These are phyloP conservation scores for Anoplophora glabripennis DNA, from an alignment of 1,140 invertebrate genomes.

Conservation along the genomic window DNA sequence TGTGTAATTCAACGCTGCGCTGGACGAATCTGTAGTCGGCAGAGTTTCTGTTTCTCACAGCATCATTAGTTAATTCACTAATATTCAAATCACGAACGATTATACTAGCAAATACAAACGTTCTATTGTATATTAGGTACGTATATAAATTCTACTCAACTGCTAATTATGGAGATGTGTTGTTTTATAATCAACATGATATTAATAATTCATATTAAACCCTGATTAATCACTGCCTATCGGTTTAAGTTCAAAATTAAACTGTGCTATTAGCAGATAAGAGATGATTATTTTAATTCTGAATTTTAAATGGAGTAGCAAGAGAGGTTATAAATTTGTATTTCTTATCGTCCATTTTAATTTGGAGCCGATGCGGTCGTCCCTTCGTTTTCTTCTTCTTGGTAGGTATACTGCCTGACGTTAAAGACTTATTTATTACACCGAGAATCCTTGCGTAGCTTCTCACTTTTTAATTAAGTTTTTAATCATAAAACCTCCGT, in stretches of 20 bases:
- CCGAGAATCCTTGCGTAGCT: not conserved
- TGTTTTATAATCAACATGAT: constrained; percentile 14
- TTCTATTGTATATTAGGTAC: too few species aligned
- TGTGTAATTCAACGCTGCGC: too few species aligned
- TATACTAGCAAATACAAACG: too few species aligned
- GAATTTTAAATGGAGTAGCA: constrained; percentile 1
- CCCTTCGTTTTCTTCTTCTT: not conserved
- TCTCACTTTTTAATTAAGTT: constrained; percentile 19
- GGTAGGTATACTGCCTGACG: not conserved
- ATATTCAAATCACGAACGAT: too few species aligned
- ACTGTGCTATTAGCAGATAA: constrained; percentile 17
- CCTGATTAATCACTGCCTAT: not conserved
- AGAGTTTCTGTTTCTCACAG: too few species aligned
- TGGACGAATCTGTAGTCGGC: too few species aligned
- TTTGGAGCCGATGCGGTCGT: not conserved
- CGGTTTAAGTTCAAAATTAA: constrained; percentile 16
- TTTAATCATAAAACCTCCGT: constrained; percentile 22
- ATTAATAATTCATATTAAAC: constrained; percentile 14
- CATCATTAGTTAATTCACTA: too few species aligned
- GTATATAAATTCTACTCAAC: too few species aligned
- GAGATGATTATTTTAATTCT: constrained; percentile 12
- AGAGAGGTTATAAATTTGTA: constrained; percentile 6
- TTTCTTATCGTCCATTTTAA: constrained; percentile 2
- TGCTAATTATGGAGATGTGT: constrained; percentile 16
- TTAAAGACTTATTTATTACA: constrained; percentile 9